Conservation (phyloP, 1,140 invertebrate species). For the Tetranychus cinnabarinus region DNA sequence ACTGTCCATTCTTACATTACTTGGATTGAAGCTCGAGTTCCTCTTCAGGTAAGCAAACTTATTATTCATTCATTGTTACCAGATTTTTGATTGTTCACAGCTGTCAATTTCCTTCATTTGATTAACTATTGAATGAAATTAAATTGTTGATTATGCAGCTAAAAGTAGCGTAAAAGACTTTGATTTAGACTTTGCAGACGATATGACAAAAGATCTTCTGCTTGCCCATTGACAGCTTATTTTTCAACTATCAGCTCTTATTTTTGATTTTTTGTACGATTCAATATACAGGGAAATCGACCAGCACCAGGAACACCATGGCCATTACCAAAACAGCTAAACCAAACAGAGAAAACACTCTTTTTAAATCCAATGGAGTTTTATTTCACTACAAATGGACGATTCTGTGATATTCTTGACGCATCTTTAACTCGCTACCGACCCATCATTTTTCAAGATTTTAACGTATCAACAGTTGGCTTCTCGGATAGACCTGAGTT, state of each 20-base stretch:
- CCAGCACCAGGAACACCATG: not conserved
- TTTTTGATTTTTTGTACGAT: too few species aligned
- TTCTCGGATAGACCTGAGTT: not conserved
- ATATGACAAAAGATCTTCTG: too few species aligned
- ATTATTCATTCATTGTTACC: not conserved
- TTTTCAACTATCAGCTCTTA: too few species aligned
- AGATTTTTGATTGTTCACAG: not conserved
- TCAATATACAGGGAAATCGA: not conserved
- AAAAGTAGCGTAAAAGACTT: too few species aligned
- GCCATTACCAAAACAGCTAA: constrained; percentile 12
- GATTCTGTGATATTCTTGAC: constrained; percentile 30
- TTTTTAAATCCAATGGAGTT: constrained; percentile 13
- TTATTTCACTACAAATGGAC: constrained; percentile 10
- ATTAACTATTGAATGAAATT: too few species aligned
- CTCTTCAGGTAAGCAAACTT: not conserved
- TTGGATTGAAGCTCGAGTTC: not conserved
- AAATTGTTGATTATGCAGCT: too few species aligned
- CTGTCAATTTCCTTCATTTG: too few species aligned
- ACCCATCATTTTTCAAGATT: not conserved
- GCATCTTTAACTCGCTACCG: constrained; percentile 22
- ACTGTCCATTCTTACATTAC: not conserved
- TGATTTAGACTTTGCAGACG: too few species aligned
- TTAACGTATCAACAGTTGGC: constrained; percentile 14
- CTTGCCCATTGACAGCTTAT: too few species aligned
- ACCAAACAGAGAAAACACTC: constrained; percentile 3